Base-by-base conservation (phyloP, 2,113 vertebrate genomes). In the Pipa parva region DNA sequence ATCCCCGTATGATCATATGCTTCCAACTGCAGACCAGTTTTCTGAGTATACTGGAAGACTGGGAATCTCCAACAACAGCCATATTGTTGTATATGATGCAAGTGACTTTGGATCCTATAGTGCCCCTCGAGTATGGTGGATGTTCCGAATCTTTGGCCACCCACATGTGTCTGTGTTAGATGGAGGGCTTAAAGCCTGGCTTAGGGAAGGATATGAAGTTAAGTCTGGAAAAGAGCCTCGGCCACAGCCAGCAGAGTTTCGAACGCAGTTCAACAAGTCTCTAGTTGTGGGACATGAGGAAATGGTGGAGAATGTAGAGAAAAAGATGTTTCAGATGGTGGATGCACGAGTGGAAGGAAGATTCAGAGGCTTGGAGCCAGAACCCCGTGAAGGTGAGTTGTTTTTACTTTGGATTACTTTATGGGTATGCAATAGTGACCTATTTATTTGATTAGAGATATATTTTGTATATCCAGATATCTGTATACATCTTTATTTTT, bases 41-140 rank as follows among this genome's bases (percentile, higher is more conserved):
- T 82, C 91, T 0, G 85, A 85, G 36, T 96, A 93, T 0, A 90
- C 85, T 0, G 89, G 90, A 4, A 73, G 77, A 8, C 85, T 97
- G 74, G 95, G 97, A 1, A 89, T 99, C 60, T 79, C 87, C 1
- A 86, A 81, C 18, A 69, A 84, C 74, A 96, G 91, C 20, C 94
- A 97, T 3, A 92, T 99, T 0, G 92, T 99, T 2, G 85, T 99
- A 22, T 99, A 99, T 10, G 95, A 98, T 65, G 86, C 88, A 76
- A 98, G 92, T 31, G 89, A 91, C 65, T 87, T 92, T 61, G 96
- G 95, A 3, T 85, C 89, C 17, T 97, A 83, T 83, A 77, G 90
- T 1, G 93, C 95, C 0, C 94, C 97, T 0, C 87, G 95, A 0
- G 85, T 97, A 7, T 99, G 95, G 95, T 99, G 95, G 95, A 98